Percentiles rank a stretch among this genome's conserved stretches.
Conservation (phyloP, 1,140 invertebrate species). For the Bilobella aurantiaca region DNA sequence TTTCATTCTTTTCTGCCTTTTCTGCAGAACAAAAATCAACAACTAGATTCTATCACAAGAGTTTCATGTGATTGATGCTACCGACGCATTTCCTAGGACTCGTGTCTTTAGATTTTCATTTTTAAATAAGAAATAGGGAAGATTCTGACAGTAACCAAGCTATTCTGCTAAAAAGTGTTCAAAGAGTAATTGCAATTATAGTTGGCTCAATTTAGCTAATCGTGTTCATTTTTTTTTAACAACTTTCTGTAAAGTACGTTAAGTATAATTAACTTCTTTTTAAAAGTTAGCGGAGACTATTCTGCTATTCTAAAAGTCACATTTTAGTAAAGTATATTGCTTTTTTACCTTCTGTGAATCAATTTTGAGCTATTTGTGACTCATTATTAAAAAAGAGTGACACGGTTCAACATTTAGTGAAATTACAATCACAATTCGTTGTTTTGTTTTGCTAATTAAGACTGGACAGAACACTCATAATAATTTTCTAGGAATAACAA, state of each 20-base stretch:
- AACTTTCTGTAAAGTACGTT: no score
- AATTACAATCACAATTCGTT: conserved; percentile 8
- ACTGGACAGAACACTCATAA: background rate
- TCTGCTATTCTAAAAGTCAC: background rate
- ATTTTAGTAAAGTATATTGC: conserved; percentile 8
- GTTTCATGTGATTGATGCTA: conserved; percentile 23
- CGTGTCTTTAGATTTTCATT: background rate
- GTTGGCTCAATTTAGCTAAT: no score
- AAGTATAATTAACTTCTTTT: no score
- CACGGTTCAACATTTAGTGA: background rate
- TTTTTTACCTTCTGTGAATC: background rate
- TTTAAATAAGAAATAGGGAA: no score
- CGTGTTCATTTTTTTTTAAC: no score
- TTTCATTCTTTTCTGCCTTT: no score
- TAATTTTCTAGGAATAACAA: background rate
- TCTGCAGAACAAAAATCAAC: background rate
- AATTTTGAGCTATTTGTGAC: background rate
- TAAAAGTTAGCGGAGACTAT: no score
- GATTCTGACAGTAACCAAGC: no score
- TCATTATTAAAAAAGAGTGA: background rate
- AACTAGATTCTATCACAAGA: conserved; percentile 34
- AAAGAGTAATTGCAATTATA: no score
- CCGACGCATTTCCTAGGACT: background rate
- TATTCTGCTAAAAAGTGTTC: no score
- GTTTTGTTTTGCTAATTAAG: background rate